Evolutionary conservation across 1,140 invertebrate genomes (phyloP).

Genomic region (Papilio polytes): DNA sequence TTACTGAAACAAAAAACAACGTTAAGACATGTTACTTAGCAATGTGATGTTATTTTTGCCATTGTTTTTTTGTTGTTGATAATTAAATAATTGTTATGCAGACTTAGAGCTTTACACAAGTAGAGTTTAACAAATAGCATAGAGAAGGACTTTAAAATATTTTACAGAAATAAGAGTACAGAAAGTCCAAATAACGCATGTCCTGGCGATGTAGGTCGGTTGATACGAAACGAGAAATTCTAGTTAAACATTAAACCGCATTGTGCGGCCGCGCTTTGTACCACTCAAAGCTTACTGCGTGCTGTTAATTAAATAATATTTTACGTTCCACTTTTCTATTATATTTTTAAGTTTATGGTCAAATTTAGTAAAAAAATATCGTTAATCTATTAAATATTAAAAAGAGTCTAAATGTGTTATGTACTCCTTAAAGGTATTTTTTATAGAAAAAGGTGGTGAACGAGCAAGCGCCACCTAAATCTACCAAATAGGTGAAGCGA

Average conservation of each 20-base stretch:
- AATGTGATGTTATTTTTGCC: too few relatives aligned
- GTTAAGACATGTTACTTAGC: too few relatives aligned
- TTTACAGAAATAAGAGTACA: neutral
- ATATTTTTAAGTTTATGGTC: neutral
- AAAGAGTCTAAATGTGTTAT: too few relatives aligned
- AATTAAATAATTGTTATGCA: too few relatives aligned
- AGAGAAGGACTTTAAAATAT: neutral
- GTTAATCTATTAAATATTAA: neutral
- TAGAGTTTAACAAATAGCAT: too few relatives aligned
- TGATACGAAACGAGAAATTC: constrained; percentile 28
- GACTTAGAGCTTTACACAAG: too few relatives aligned
- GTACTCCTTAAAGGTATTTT: too few relatives aligned
- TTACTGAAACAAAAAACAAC: constrained; percentile 48
- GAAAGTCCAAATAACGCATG: neutral
- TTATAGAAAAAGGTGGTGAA: too few relatives aligned
- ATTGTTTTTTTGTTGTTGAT: too few relatives aligned
- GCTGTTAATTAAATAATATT: constrained; percentile 28
- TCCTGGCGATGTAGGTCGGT: constrained; percentile 28
- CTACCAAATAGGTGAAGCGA: too few relatives aligned
- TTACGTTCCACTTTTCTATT: neutral
- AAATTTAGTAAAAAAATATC: neutral
- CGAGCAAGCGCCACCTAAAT: too few relatives aligned
- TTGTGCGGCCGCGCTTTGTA: constrained; percentile 26
- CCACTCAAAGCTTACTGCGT: constrained; percentile 9
- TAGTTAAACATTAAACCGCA: constrained; percentile 26